Base-by-base conservation (phyloP, 2,888 invertebrate genomes). In the Lithodes maja region DNA sequence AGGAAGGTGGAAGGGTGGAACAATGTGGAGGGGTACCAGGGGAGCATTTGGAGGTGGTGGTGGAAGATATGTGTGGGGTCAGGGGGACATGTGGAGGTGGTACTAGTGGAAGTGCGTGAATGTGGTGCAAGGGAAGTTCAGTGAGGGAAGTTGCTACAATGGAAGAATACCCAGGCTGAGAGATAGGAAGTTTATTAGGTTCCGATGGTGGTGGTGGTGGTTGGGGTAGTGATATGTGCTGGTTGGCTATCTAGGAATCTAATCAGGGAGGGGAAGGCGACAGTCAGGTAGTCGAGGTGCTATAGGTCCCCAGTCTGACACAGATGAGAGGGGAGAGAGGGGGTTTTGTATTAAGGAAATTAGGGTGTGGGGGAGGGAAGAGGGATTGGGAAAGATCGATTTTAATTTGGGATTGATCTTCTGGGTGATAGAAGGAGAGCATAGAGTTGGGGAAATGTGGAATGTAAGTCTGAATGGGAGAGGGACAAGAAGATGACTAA, bases 241-340 rank as follows among this genome's bases (percentile, higher is more conserved):
- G 33, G 33, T 33, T 33, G 33, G 33, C 68, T 7, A 68, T 15
- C 15, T 68, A 68, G 68, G 68, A 5, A 52, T 78, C 53, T 55
- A 54, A 81, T 17, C 71, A 49, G 5, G 75, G 49, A 54, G 83
- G 50, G 74, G 2, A 55, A 54, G 61, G 84, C 84, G 77, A 84
- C 84, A 84, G 77, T n/a, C 54, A 50, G 84, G 77, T 49, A 84
- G 84, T 77, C 84, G 84, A 84, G 84, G 84, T 84, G 84, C 84
- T 50, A 50, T 77, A 77, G 77, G 84, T 75, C 77, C 84, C 84
- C 83, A 33, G 53, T 74, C n/a, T 33, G 75, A 77, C 84, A 77
- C 84, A 49, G 50, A 49, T 53, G 80, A 80, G 33, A 33, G 33
- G 33, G 33, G 33, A 33, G 55, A 33, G 54, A 55, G 55, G 80